Conservation (phyloP, 2,113 vertebrate genomes). For the Hyperoodon ampullatus region DNA sequence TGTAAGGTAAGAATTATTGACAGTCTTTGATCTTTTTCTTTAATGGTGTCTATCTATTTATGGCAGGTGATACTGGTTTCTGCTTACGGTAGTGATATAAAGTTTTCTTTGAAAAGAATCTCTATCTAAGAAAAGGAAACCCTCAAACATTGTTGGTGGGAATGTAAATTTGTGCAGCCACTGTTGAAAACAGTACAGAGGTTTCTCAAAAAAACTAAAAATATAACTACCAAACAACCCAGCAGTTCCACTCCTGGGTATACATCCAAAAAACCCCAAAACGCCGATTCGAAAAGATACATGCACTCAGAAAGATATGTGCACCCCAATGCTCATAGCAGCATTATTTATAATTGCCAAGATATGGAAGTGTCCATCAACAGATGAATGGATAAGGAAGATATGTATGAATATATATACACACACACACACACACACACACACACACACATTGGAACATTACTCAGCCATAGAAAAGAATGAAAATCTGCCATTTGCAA, state of each 20-base stretch:
- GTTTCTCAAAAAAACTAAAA: neutral
- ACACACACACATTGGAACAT: neutral
- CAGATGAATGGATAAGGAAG: neutral
- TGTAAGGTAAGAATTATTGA: neutral
- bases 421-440: too few relatives aligned
- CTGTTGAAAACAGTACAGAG: neutral
- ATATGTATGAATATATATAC: too few relatives aligned
- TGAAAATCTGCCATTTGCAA: neutral
- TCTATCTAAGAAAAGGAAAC: neutral
- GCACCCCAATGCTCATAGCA: neutral
- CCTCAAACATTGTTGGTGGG: neutral
- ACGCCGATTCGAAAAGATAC: neutral
- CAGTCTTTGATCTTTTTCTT: neutral
- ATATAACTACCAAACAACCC: neutral
- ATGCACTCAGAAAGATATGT: neutral
- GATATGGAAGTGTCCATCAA: neutral
- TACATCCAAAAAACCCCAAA: neutral
- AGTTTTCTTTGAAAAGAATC: neutral
- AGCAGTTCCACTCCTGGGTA: neutral
- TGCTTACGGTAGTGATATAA: neutral
- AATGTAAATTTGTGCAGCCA: neutral
- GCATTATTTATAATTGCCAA: neutral
- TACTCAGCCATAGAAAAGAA: neutral
- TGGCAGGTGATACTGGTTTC: neutral
- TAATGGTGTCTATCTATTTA: neutral